A percentile compares a stretch with the other conserved stretches of the same genome.
Evolutionary conservation across 2,888 invertebrate genomes (phyloP).

Genomic region (Leucozona laternaria): DNA sequence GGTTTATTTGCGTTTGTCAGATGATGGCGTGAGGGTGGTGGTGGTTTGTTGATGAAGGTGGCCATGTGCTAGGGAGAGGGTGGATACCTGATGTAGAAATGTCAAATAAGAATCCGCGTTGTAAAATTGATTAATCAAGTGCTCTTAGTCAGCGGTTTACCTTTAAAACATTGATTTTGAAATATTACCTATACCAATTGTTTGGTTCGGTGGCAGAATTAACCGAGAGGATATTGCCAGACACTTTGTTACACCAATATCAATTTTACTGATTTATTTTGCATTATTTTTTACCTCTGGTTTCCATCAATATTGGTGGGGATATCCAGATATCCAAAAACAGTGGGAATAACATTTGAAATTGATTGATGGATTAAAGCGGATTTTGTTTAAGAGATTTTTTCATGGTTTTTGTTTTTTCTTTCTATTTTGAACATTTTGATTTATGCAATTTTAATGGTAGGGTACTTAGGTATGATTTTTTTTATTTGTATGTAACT

Average conservation of each 20-base stretch:
- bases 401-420: constrained; percentile 10
- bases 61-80: background rate
- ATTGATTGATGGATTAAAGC: constrained; percentile 68
- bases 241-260: constrained; percentile 10
- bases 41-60: background rate
- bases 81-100: constrained; percentile 41
- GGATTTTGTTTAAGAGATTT: constrained; percentile 13
- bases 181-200: constrained; percentile 61
- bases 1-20: constrained; percentile 72
- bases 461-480: background rate
- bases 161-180: constrained; percentile 73
- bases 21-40: constrained; percentile 10
- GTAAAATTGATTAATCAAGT: constrained; percentile 74
- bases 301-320: constrained; percentile 55
- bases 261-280: constrained; percentile 67
- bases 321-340: constrained; percentile 16
- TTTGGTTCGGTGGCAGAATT: constrained; percentile 27
- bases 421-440: constrained; percentile 45
- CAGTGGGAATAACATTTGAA: constrained; percentile 4
- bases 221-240: constrained; percentile 26
- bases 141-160: constrained; percentile 76
- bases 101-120: constrained; percentile 51
- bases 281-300: constrained; percentile 8
- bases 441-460: constrained; percentile 67
- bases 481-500: background rate